Conservation (phyloP, 2,113 vertebrate genomes). For the Cochlearius cochlearius region DNA sequence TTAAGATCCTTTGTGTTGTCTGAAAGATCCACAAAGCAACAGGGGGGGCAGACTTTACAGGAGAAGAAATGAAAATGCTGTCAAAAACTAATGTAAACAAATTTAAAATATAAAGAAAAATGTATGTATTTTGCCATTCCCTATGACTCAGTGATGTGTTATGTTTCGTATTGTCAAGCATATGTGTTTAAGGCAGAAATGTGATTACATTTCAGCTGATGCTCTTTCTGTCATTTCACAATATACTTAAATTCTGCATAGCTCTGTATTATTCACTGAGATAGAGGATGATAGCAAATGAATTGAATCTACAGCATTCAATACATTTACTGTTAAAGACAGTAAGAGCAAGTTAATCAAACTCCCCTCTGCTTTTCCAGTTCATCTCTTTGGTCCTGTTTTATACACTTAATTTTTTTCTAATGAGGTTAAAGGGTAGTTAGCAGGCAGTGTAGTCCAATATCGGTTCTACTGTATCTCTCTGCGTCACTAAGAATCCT, state of each 20-base stretch:
- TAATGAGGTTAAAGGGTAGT: background rate
- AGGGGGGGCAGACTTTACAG: background rate
- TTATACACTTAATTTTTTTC: background rate
- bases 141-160: background rate
- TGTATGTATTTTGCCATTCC: background rate
- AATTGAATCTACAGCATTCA: background rate
- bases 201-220: background rate
- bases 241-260: background rate
- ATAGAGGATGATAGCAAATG: background rate
- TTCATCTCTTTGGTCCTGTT: background rate
- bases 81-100: conserved; percentile 17
- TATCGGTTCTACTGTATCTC: background rate
- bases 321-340: background rate
- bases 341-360: background rate
- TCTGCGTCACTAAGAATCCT: background rate
- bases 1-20: background rate
- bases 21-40: background rate
- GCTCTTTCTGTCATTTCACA: background rate
- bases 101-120: background rate
- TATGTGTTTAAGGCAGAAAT: conserved; percentile 33
- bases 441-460: background rate
- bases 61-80: background rate
- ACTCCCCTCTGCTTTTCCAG: background rate
- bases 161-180: background rate
- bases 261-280: background rate